These are phyloP conservation scores for Sthenelais limicola DNA, from an alignment of 2,888 invertebrate genomes.

Conservation along the genomic window DNA sequence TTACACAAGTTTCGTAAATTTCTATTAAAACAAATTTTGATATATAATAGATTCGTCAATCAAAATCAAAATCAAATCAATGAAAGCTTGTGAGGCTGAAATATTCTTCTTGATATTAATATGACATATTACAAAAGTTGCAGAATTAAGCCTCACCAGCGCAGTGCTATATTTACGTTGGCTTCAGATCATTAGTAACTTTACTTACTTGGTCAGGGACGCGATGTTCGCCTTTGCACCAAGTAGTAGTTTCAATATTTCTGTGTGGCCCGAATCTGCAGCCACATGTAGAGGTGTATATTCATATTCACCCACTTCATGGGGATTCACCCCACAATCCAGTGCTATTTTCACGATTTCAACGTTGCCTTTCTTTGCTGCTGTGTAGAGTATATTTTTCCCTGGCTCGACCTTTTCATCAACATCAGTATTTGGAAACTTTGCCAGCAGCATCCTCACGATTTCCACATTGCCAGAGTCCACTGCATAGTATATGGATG, in stretches of 20 bases:
- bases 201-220: slow-evolving; percentile 18
- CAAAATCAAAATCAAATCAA: too few species aligned
- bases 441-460: not conserved
- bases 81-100: too few species aligned
- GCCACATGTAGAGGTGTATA: slow-evolving; percentile 22
- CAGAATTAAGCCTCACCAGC: too few species aligned
- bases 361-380: not conserved
- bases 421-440: not conserved
- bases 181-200: too few species aligned
- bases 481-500: slow-evolving; percentile 1
- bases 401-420: slow-evolving; percentile 9
- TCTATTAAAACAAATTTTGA: too few species aligned
- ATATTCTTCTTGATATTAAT: too few species aligned
- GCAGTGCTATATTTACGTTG: too few species aligned
- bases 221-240: slow-evolving; percentile 10
- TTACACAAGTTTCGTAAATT: too few species aligned
- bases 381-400: slow-evolving; percentile 2
- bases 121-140: too few species aligned
- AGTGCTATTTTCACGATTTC: not conserved
- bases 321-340: slow-evolving; percentile 11
- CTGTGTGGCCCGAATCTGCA: slow-evolving; percentile 10
- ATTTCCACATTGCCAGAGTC: not conserved
- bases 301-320: slow-evolving; percentile 8
- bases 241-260: not conserved
- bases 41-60: too few species aligned